Base-by-base conservation (phyloP, 2,113 vertebrate species). In the Pitta sordida region DNA sequence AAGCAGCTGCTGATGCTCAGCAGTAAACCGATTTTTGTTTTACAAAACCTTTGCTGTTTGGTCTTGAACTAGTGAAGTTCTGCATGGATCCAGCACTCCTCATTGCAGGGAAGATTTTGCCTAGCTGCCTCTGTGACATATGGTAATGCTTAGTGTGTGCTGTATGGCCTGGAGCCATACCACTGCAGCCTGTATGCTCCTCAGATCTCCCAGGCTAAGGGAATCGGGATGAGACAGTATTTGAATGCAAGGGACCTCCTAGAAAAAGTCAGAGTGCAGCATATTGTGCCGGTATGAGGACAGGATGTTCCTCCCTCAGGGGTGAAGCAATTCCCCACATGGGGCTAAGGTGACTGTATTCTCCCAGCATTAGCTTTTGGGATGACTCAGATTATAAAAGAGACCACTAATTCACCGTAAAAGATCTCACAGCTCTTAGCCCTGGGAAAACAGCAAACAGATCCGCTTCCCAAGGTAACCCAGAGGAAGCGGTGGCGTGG, bases 151-250 rank as follows among this genome's bases (percentile, higher is more conserved):
- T 96, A 96, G 93, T 71, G 85, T 69, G 90, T 75, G 90, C 91
- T 96, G 93, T 90, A 95, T 96, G 94, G 95, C 93, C 93, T 95
- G 90, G 71, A 94, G 95, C 95, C 95, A 96, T 94, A 94, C 95
- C 94, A 74, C 93, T 90, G 91, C 90, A 96, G 96, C 85, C 95
- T 96, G 94, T 94, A 94, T 91, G 91, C 79, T 90, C 86, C 93
- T 95, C 89, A 89, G 91, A 94, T 96, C 95, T 96, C 96, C 85
- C 91, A 93, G 90, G 93, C 94, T 80, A 76, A 90, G 79, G 79
- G 89, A 96, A 92, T 87, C 65, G 0, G 86, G 86, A 90, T 0
- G n/a, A 95, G 79, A 62, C 78, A 69, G 82, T 3, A 9, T 41
- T 59, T 90, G 89, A 92, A 85, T 73, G 60, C 20, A 6, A 49